A percentile compares a stretch with the other conserved stretches of the same genome.
These are phyloP conservation scores for Solenopsis invicta DNA, from an alignment of 1,140 invertebrate genomes.

Conservation along the genomic window DNA sequence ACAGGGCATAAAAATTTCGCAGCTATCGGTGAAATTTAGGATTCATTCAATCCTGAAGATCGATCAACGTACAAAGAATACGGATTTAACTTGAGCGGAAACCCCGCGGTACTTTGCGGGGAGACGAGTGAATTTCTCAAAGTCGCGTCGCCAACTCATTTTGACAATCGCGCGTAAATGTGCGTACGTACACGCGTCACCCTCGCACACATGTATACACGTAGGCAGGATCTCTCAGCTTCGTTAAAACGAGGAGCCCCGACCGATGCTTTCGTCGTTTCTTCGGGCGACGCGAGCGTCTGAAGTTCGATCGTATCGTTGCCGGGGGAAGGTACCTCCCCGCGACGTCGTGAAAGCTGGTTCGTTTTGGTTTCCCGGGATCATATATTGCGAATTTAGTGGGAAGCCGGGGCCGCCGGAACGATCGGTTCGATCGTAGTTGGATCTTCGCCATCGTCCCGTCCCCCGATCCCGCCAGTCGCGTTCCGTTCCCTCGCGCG, in stretches of 20 bases:
- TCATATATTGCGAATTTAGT: constrained; percentile 80
- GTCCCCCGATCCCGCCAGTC: constrained; percentile 28
- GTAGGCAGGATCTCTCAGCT: constrained; percentile 42
- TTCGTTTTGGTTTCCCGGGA: constrained; percentile 79
- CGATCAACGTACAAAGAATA: neutral
- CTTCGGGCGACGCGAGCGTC: constrained; percentile 49
- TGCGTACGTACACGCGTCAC: neutral
- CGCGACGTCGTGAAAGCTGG: constrained; percentile 75
- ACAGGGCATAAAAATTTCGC: neutral
- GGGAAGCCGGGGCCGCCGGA: constrained; percentile 76
- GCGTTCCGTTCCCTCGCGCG: constrained; percentile 19
- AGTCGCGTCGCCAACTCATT: constrained; percentile 36
- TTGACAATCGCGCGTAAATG: constrained; percentile 43
- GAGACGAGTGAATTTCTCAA: constrained; percentile 34
- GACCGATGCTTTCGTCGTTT: constrained; percentile 49
- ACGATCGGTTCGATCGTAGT: constrained; percentile 76
- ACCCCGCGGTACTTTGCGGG: neutral
- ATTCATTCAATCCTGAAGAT: constrained; percentile 37
- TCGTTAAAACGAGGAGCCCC: constrained; percentile 64
- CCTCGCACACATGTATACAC: too few relatives aligned
- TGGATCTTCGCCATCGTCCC: constrained; percentile 67
- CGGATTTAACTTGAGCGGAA: neutral
- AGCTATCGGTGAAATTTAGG: neutral
- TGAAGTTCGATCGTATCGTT: constrained; percentile 77
- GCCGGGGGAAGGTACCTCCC: constrained; percentile 62